A percentile compares a stretch with the other conserved stretches of the same genome.
phyloP scores from a whole-genome alignment of 2,888 invertebrate genomes.

The Vesta saturnalis region DNA sequence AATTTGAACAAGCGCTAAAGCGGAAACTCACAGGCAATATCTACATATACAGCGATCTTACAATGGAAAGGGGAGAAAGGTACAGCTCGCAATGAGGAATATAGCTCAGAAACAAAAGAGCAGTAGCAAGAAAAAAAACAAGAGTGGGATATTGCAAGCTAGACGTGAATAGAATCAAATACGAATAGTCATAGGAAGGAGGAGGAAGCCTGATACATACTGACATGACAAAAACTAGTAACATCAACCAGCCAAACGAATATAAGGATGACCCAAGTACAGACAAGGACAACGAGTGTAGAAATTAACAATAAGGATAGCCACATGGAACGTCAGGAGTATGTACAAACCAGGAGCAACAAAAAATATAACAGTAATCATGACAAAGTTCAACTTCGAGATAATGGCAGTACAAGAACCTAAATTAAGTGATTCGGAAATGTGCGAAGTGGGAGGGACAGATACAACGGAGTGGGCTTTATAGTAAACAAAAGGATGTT shows the following conservation, averaged over 20 bases:
- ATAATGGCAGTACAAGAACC: no score
- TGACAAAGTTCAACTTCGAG: no score
- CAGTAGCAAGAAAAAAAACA: neutral
- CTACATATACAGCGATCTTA: conserved; percentile 18
- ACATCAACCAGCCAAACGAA: conserved; percentile 8
- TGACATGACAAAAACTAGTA: conserved; percentile 14
- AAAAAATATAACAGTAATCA: no score
- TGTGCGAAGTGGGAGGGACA: neutral
- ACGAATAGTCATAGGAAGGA: conserved; percentile 2
- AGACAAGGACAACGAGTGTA: conserved; percentile 8
- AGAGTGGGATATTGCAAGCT: conserved; percentile 9
- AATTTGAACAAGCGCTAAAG: no score
- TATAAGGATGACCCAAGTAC: conserved; percentile 11
- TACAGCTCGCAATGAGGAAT: conserved; percentile 7
- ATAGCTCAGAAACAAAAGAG: neutral
- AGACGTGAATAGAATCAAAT: neutral
- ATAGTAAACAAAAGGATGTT: neutral
- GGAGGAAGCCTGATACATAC: conserved; percentile 1
- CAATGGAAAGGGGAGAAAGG: conserved; percentile 13
- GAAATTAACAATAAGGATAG: neutral
- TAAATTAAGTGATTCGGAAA: no score
- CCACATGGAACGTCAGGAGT: no score
- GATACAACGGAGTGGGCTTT: neutral
- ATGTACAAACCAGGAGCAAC: no score
- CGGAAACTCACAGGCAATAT: no score